Percentiles rank a stretch among this genome's conserved stretches.
These are phyloP conservation scores for Syrista parreyssii DNA, from an alignment of 2,888 invertebrate species.

Conservation along the genomic window DNA sequence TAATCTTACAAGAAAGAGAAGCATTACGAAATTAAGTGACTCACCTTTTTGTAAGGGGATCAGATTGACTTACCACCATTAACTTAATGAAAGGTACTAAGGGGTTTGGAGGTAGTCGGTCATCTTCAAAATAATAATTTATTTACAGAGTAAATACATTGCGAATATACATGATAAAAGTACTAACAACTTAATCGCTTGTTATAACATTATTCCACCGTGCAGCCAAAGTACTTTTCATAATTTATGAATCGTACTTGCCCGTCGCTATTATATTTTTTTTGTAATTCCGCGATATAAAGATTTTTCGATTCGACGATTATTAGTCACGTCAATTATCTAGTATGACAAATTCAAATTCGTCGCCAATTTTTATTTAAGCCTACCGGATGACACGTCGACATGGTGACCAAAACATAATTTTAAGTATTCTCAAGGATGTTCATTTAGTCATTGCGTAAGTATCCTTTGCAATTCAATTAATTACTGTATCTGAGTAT, in stretches of 20 bases:
- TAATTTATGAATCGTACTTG: not conserved
- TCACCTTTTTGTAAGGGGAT: not conserved
- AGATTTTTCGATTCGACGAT: not conserved
- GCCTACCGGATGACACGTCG: not conserved
- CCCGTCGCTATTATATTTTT: not conserved
- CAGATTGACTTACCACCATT: not conserved
- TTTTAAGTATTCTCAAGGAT: not conserved
- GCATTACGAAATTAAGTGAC: not conserved
- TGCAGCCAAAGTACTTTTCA: not conserved
- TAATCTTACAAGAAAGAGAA: not conserved
- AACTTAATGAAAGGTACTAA: not conserved
- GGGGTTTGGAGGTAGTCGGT: not conserved
- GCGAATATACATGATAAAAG: not conserved
- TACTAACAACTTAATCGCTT: not conserved
- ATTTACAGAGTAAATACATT: slow-evolving; percentile 34
- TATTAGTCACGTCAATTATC: not conserved
- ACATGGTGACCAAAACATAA: not conserved
- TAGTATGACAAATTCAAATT: not conserved
- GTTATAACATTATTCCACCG: not conserved
- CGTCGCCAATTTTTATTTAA: not conserved
- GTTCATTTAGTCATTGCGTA: not conserved
- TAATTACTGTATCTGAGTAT: not conserved
- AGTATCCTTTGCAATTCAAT: not conserved
- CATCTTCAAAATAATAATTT: slow-evolving; percentile 36
- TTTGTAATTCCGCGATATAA: not conserved